Evolutionary conservation across 2,113 vertebrate species (phyloP), one percentile per base, ranked within the genome.

Genomic region (Anhinga anhinga): DNA sequence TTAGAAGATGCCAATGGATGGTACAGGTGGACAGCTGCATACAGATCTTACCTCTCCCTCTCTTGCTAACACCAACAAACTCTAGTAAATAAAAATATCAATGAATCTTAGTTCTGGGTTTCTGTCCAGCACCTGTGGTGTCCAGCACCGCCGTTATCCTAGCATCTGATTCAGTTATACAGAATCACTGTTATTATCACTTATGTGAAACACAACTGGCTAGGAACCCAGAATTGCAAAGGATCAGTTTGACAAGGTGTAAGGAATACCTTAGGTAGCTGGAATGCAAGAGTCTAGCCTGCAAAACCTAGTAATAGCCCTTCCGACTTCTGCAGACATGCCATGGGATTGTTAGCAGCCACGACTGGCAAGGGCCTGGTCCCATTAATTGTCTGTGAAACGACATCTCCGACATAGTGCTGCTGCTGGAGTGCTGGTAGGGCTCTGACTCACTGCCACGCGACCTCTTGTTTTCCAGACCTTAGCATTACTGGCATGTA

Each of bases 401-500:
- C 16, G 45, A 49, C 59, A 55, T 67, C 59, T 73, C 26, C 2
- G 1, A 21, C 55, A 10, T 4, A 17, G 55, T 47, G 79, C 56
- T 1, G 7, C 59, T 71, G 77, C 55, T 81, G 84, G 34, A 36
- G 53, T 14, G 52, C 71, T 62, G 76, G 71, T 26, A 47, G 56
- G 70, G 52, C 65, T 63, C 15, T 40, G 73, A 69, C 53, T 85
- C 65, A 45, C 49, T 21, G 61, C 56, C 70, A 49, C 6, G 1
- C 13, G 3, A 67, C 47, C 59, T 94, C 22, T 14, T 56, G 71
- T 73, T 70, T 71, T 55, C 74, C 81, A 90, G 91, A 34, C 77
- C 7, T 0, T 66, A 59, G 49, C 3, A 0, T 49, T 69, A 5
- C 3, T 18, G 29, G 66, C 38, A 7, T 10, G 11, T 61, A 82